Evolutionary conservation across 2,888 invertebrate species (phyloP).

Genomic region (Caenorhabditis angaria): DNA sequence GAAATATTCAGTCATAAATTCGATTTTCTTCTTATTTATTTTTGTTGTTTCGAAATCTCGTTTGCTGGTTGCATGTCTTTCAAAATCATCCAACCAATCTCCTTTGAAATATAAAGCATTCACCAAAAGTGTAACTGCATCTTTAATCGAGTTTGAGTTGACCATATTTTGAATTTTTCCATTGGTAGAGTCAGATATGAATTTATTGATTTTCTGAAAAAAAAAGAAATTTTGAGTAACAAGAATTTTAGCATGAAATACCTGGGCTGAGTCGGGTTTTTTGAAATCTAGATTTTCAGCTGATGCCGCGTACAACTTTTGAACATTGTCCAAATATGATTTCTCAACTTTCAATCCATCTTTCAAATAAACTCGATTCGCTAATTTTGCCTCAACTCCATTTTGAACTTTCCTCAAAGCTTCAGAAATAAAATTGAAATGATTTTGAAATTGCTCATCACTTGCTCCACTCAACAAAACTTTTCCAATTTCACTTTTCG

Average conservation of each 20-base stretch:
- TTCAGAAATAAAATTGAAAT: conserved; percentile 31
- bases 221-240: no score
- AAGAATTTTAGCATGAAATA: no score
- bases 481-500: conserved; percentile 22
- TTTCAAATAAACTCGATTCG: conserved; percentile 29
- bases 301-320: conserved; percentile 12
- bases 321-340: conserved; percentile 10
- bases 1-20: conserved; percentile 19
- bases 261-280: not conserved
- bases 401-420: conserved; percentile 12
- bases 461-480: conserved; percentile 24
- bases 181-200: conserved; percentile 85
- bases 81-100: conserved; percentile 30
- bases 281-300: conserved; percentile 22
- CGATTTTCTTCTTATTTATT: conserved; percentile 13
- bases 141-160: conserved; percentile 73
- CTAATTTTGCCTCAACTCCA: conserved; percentile 25
- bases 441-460: conserved; percentile 39
- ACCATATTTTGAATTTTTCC: conserved; percentile 84
- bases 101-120: conserved; percentile 47
- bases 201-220: conserved; percentile 79
- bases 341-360: conserved; percentile 5
- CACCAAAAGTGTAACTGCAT: conserved; percentile 30
- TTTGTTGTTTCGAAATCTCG: conserved; percentile 12
- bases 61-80: not conserved